Conservation (phyloP, 2,888 invertebrate genomes). For the Plemyria rubiginata region DNA sequence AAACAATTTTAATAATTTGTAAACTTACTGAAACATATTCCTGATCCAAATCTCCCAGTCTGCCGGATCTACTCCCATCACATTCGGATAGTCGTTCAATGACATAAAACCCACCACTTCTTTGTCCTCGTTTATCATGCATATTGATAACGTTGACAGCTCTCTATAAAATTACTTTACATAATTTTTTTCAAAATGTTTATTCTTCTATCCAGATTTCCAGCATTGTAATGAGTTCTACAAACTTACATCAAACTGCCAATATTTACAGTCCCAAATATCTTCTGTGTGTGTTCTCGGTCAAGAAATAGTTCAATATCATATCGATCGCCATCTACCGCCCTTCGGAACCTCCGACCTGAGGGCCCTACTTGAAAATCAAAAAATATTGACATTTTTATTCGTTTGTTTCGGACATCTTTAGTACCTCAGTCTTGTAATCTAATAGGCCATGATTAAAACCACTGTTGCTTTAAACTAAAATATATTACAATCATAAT, state of each 20-base stretch:
- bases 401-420: neutral
- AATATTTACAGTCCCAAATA: slow-evolving; percentile 64
- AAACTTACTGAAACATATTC: slow-evolving; percentile 71
- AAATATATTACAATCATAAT: slow-evolving; percentile 76
- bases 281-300: slow-evolving; percentile 46
- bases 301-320: slow-evolving; percentile 62
- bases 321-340: slow-evolving; percentile 66
- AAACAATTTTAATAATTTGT: neutral
- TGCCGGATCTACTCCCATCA: slow-evolving; percentile 80
- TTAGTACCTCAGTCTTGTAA: slow-evolving; percentile 27
- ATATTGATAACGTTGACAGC: slow-evolving; percentile 77
- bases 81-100: slow-evolving; percentile 79
- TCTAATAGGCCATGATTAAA: slow-evolving; percentile 57
- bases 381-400: slow-evolving; percentile 74
- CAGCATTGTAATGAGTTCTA: neutral
- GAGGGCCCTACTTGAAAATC: slow-evolving; percentile 64
- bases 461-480: slow-evolving; percentile 55
- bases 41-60: slow-evolving; percentile 82
- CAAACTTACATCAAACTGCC: slow-evolving; percentile 68
- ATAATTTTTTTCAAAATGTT: neutral
- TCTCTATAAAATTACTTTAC: slow-evolving; percentile 43
- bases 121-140: slow-evolving; percentile 72
- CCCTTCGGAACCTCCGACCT: slow-evolving; percentile 67
- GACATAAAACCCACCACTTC: slow-evolving; percentile 72
- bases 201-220: neutral